Percentiles rank a stretch among this genome's conserved stretches.
Conservation (phyloP, 2,113 vertebrate genomes). For the Halichoerus grypus region DNA sequence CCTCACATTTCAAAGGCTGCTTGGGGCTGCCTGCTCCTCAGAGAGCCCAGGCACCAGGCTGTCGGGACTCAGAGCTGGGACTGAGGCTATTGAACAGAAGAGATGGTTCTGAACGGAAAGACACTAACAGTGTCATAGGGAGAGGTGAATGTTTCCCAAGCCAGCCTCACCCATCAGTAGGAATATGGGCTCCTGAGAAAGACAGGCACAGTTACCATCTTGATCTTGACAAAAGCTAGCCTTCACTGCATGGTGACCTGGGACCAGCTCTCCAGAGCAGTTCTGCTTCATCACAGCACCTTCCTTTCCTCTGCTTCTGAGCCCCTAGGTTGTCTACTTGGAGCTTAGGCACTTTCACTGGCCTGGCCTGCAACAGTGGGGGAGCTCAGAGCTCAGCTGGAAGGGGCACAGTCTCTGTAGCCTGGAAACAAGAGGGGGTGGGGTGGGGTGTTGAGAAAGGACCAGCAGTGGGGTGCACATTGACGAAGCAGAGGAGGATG, state of each 20-base stretch:
- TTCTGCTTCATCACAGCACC: background rate
- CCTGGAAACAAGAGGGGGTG: background rate
- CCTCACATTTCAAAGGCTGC: background rate
- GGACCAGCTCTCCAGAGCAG: background rate
- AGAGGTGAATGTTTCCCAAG: background rate
- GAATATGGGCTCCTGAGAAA: background rate
- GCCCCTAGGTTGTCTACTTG: background rate
- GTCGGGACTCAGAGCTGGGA: background rate
- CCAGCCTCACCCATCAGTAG: background rate
- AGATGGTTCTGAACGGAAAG: background rate
- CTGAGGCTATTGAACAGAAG: background rate
- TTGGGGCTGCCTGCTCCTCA: no score
- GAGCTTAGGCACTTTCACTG: background rate
- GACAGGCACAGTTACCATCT: background rate
- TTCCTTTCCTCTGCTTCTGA: background rate
- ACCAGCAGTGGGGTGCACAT: background rate
- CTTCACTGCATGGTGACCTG: background rate
- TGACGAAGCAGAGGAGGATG: background rate
- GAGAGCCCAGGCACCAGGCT: background rate
- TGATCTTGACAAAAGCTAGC: background rate
- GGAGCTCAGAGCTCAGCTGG: background rate
- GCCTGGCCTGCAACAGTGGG: background rate
- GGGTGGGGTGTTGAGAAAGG: background rate
- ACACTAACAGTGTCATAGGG: background rate
- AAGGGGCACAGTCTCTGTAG: background rate